A percentile compares a stretch with the other conserved stretches of the same genome.
Evolutionary conservation across 1,140 invertebrate genomes (phyloP).

Genomic region (Lordiphosa clarofinis): DNA sequence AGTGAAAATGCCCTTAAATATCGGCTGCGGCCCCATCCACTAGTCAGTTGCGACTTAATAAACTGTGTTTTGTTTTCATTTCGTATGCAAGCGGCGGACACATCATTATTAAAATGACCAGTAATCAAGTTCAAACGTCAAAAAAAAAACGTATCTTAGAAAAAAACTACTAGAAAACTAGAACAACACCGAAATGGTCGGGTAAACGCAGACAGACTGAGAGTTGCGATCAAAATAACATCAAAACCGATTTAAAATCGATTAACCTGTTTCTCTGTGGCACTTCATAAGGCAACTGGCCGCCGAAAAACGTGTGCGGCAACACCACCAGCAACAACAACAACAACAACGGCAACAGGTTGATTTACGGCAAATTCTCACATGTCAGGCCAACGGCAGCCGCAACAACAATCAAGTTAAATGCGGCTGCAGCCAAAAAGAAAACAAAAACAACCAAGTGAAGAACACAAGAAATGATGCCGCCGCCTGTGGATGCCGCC

Average conservation of each 20-base stretch:
- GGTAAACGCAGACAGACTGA: neutral
- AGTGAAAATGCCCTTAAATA: slow-evolving; percentile 1
- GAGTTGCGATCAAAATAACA: slow-evolving; percentile 69
- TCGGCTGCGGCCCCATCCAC: slow-evolving; percentile 20
- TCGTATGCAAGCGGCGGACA: slow-evolving; percentile 50
- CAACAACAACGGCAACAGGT: slow-evolving; percentile 42
- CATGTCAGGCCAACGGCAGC: slow-evolving; percentile 27
- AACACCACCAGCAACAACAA: slow-evolving; percentile 42
- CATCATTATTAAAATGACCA: slow-evolving; percentile 76
- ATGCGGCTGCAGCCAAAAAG: slow-evolving; percentile 49
- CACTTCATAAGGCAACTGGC: slow-evolving; percentile 67
- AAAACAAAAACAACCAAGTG: slow-evolving; percentile 24
- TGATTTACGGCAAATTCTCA: slow-evolving; percentile 35
- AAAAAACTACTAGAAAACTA: slow-evolving; percentile 56
- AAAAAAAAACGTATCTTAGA: slow-evolving; percentile 53
- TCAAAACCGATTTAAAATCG: slow-evolving; percentile 79
- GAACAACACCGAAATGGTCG: slow-evolving; percentile 34
- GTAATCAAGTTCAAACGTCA: slow-evolving; percentile 77
- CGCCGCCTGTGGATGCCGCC: slow-evolving; percentile 27
- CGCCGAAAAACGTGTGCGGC: slow-evolving; percentile 58
- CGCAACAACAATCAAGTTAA: slow-evolving; percentile 47
- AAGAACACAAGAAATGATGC: slow-evolving; percentile 65
- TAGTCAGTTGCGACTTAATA: slow-evolving; percentile 37
- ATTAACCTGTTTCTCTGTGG: slow-evolving; percentile 75
- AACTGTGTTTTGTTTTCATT: slow-evolving; percentile 52